These are phyloP conservation scores for Athrips mouffetella DNA, from an alignment of 2,888 invertebrate species.

Conservation along the genomic window DNA sequence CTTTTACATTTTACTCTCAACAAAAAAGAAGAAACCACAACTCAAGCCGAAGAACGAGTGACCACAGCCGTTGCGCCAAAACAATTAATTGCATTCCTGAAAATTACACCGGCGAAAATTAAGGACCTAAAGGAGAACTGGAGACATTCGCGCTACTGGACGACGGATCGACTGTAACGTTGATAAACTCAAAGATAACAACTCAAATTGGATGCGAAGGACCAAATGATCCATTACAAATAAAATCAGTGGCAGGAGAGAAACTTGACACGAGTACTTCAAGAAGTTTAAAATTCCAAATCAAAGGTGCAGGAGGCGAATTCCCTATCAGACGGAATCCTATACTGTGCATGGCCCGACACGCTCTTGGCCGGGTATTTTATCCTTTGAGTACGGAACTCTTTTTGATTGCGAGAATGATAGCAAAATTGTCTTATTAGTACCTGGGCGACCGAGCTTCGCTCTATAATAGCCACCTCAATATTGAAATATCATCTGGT, in stretches of 20 bases:
- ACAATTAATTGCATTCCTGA: conserved; percentile 5
- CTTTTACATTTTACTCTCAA: not conserved
- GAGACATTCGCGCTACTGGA: conserved; percentile 21
- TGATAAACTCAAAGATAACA: conserved; percentile 15
- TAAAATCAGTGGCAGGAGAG: conserved; percentile 8
- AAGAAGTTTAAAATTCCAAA: not conserved
- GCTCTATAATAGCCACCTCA: too few species aligned
- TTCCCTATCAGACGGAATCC: too few species aligned
- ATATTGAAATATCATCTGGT: too few species aligned
- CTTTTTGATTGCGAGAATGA: too few species aligned
- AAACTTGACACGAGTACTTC: not conserved
- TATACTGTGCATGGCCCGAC: too few species aligned
- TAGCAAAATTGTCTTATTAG: too few species aligned
- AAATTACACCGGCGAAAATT: conserved; percentile 18
- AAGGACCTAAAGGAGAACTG: conserved; percentile 12
- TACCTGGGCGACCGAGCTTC: too few species aligned
- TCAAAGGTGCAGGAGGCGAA: too few species aligned
- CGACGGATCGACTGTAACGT: conserved; percentile 21
- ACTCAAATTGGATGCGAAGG: conserved; percentile 15
- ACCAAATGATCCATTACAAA: conserved; percentile 4
- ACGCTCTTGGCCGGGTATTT: too few species aligned
- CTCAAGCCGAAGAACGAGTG: too few species aligned
- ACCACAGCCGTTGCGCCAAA: not conserved
- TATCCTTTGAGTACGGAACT: too few species aligned
- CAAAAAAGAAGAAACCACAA: not conserved